Evolutionary conservation across 2,888 invertebrate genomes (phyloP), one percentile per base, ranked within the genome.

Genomic region (Eupelmus urozonus): DNA sequence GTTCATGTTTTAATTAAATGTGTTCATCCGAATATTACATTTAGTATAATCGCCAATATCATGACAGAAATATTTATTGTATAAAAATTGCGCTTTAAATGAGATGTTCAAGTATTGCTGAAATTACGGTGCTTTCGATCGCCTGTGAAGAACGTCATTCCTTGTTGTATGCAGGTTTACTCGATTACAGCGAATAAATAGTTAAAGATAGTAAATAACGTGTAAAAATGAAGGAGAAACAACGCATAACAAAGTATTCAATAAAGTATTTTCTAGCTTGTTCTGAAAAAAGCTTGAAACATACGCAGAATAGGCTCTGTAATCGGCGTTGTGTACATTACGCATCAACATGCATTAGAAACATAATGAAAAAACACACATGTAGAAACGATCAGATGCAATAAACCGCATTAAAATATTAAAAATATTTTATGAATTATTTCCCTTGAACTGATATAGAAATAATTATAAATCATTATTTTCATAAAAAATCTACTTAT

Each of bases 211-310:
- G 7, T 59, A 25, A 49, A 45, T 45, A 67, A 27, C 11, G 18
- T 62, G 57, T 60, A 40, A 76, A 76, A 74, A 74, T 3, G 9
- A 53, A 34, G 51, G n/a, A 45, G 40, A 66, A 25, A 67, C 75
- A 60, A 67, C 75, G 75, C 67, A 75, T 69, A 69, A 76, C 69
- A 34, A 63, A 57, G 76, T 76, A 63, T 70, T 70, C 23, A 70
- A 63, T 70, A 70, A 67, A 78, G 78, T 78, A 78, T 78, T 78
- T 78, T 73, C 55, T 73, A 78, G 78, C 67, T 78, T 72, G 73
- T 72, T 55, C 16, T 57, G 62, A 42, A 57, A 42, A 55, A 66
- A 25, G 76, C 76, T 77, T 77, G 51, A 51, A 59, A 60, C 27
- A 65, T 51, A 63, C 34, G 65, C 69, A 69, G 51, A 34, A 16